A percentile compares a stretch with the other conserved stretches of the same genome.
These are phyloP conservation scores for Gonioctena quinquepunctata DNA, from an alignment of 1,140 invertebrate species.

Conservation along the genomic window DNA sequence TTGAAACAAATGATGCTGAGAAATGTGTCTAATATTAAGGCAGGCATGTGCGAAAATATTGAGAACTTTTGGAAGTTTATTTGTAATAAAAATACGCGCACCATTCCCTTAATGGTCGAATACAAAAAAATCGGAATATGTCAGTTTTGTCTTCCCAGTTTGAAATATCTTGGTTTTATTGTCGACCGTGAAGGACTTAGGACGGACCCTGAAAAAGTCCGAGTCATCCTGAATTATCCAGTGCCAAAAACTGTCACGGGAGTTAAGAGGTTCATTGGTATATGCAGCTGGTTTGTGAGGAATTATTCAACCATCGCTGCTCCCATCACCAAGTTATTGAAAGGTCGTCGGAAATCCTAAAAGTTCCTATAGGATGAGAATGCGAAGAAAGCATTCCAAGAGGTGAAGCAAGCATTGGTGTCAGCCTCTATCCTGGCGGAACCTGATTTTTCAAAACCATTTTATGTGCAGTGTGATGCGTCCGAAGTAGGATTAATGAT, in stretches of 20 bases:
- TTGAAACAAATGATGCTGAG: too few species aligned
- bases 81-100: too few species aligned
- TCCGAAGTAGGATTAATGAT: slow-evolving; percentile 43
- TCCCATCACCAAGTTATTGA: slow-evolving; percentile 48
- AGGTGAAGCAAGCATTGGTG: slow-evolving; percentile 41
- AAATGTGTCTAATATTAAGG: too few species aligned
- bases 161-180: slow-evolving; percentile 14
- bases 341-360: slow-evolving; percentile 4
- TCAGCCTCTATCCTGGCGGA: slow-evolving; percentile 27
- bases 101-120: too few species aligned
- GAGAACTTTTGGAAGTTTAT: too few species aligned
- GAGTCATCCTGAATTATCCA: slow-evolving; percentile 47
- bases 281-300: slow-evolving; percentile 51
- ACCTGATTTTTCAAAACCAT: slow-evolving; percentile 48
- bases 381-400: slow-evolving; percentile 47
- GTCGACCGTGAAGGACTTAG: background rate
- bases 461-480: slow-evolving; percentile 52
- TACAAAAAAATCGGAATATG: too few species aligned
- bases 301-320: slow-evolving; percentile 47
- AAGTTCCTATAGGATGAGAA: slow-evolving; percentile 38
- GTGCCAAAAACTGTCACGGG: slow-evolving; percentile 33
- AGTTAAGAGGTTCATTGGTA: slow-evolving; percentile 20
- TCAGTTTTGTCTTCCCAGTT: too few species aligned
- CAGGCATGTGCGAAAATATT: too few species aligned
- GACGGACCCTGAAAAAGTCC: background rate